phyloP scores from a whole-genome alignment of 2,113 vertebrate genomes.

The Naja naja region DNA sequence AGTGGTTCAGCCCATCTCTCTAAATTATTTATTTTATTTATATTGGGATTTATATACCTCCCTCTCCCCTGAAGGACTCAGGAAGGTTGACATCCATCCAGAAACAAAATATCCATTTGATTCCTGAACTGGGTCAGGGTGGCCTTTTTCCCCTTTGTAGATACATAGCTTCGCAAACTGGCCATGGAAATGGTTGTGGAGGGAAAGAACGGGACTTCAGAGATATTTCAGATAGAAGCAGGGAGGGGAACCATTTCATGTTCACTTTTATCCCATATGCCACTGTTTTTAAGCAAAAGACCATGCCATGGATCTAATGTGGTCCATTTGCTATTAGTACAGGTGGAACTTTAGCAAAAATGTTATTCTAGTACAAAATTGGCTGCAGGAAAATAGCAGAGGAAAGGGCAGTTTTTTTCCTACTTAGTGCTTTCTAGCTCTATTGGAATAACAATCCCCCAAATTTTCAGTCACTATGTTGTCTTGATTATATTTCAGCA shows the following conservation, averaged over 20 bases:
- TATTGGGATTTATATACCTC: too few species aligned
- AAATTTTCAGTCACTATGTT: not conserved
- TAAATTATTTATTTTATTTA: too few species aligned
- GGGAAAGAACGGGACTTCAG: not conserved
- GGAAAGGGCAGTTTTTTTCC: not conserved
- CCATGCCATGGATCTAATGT: not conserved
- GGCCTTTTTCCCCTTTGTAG: not conserved
- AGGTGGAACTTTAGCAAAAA: not conserved
- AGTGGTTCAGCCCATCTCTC: not conserved
- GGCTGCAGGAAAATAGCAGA: not conserved
- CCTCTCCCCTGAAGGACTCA: too few species aligned
- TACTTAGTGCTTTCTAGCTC: not conserved
- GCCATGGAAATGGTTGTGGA: not conserved
- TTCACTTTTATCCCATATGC: not conserved
- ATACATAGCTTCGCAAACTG: not conserved
- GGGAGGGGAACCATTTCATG: not conserved
- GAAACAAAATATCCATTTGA: not conserved
- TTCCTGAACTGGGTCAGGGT: not conserved
- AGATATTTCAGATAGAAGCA: not conserved
- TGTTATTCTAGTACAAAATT: not conserved
- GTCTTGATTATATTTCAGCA: not conserved
- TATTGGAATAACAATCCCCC: not conserved
- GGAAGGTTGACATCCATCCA: not conserved
- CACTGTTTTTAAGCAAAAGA: not conserved
- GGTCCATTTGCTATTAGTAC: not conserved